These are phyloP conservation scores for Sarcophaga carnaria DNA, from an alignment of 2,888 invertebrate species.

Conservation along the genomic window DNA sequence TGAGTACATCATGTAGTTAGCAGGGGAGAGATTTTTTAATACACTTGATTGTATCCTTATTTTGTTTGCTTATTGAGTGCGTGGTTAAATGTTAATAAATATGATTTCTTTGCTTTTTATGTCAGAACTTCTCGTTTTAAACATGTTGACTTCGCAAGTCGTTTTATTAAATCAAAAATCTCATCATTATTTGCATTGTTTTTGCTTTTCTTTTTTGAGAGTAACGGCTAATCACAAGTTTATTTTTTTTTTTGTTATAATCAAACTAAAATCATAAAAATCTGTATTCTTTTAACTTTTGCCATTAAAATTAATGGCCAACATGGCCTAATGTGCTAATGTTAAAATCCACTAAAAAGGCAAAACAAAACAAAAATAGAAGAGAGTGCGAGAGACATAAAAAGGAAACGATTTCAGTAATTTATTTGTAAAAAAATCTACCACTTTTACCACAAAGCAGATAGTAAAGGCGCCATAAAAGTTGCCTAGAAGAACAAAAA, in stretches of 20 bases:
- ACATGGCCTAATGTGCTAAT: not conserved
- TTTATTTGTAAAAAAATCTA: not conserved
- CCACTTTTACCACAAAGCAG: slow-evolving; percentile 23
- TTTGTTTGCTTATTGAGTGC: no score
- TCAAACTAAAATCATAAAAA: slow-evolving; percentile 4
- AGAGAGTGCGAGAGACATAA: not conserved
- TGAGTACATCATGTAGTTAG: no score
- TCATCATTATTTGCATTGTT: not conserved
- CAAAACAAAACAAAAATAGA: slow-evolving; percentile 8
- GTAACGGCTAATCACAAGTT: not conserved
- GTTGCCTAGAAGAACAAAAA: slow-evolving; percentile 1
- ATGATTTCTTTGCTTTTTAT: no score
- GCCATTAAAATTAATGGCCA: slow-evolving; percentile 21
- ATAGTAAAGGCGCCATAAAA: slow-evolving; percentile 16
- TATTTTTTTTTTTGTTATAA: not conserved
- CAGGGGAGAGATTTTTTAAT: no score
- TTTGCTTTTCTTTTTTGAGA: not conserved
- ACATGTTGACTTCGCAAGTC: not conserved
- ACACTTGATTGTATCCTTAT: no score
- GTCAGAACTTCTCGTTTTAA: not conserved
- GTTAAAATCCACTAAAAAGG: slow-evolving; percentile 1
- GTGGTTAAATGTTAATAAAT: no score
- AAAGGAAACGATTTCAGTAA: slow-evolving; percentile 10
- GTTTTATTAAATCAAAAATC: not conserved
- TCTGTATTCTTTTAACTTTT: slow-evolving; percentile 8